Conservation (phyloP, 2,797 vertebrate species). For the Otolemur crassicaudatus region DNA sequence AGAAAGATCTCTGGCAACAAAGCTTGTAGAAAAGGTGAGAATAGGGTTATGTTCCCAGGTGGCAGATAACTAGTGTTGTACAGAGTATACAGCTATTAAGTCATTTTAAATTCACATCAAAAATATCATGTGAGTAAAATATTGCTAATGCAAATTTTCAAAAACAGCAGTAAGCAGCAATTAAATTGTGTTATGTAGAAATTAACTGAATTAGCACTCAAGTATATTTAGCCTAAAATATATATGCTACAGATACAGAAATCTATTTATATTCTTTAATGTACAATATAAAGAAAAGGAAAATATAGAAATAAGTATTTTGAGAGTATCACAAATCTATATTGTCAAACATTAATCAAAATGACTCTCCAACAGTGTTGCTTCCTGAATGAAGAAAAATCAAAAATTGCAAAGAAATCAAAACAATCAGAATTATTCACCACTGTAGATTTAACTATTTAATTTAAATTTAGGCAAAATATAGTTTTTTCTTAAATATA, state of each 20-base stretch:
- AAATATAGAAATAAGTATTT: neutral
- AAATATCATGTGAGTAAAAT: constrained; percentile 42
- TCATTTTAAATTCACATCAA: constrained; percentile 46
- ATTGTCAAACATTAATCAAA: constrained; percentile 1
- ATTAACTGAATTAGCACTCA: constrained; percentile 19
- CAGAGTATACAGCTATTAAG: neutral
- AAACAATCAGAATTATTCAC: neutral
- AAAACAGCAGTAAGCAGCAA: neutral
- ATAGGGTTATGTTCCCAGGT: neutral
- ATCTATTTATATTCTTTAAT: constrained; percentile 23
- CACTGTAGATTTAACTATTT: neutral
- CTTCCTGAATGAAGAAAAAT: neutral
- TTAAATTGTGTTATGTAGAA: constrained; percentile 30
- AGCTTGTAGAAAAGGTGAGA: neutral
- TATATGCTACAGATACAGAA: neutral
- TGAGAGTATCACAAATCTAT: neutral
- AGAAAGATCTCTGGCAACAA: constrained; percentile 50
- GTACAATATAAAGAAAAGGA: neutral
- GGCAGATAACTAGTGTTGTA: neutral
- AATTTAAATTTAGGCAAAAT: constrained; percentile 4
- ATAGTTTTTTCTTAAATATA: neutral
- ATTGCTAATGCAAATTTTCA: neutral
- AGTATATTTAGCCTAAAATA: neutral
- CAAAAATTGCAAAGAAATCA: neutral
- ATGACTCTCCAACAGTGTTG: constrained; percentile 22